These are phyloP conservation scores for Varanus komodoensis DNA, from an alignment of 2,113 vertebrate species.

Conservation along the genomic window DNA sequence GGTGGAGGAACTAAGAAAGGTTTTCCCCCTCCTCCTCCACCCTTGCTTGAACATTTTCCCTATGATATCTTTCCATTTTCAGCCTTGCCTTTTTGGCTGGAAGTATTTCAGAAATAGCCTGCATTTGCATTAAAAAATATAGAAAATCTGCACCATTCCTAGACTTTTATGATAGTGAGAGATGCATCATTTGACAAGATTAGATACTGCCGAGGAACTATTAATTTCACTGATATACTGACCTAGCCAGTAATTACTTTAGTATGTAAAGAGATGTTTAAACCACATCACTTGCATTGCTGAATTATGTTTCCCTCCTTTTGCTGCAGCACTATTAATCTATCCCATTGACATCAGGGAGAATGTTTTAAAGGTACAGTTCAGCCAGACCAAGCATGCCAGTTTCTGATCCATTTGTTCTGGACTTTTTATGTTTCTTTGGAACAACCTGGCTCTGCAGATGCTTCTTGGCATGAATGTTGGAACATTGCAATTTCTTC, in stretches of 20 bases:
- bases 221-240: conserved; percentile 1
- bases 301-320: background rate
- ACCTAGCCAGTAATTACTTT: background rate
- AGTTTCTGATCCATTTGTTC: background rate
- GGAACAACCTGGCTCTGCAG: background rate
- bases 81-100: background rate
- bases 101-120: background rate
- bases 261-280: background rate
- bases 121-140: accelerated
- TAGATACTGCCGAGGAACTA: background rate
- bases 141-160: background rate
- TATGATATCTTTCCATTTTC: background rate
- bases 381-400: background rate
- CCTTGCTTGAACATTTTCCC: conserved; percentile 14
- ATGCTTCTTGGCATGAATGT: background rate
- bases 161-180: background rate
- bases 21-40: background rate
- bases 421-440: background rate
- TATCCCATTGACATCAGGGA: background rate
- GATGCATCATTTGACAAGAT: background rate
- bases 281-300: background rate
- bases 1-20: background rate
- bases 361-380: conserved; percentile 9
- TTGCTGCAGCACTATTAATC: conserved; percentile 8
- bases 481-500: background rate